Evolutionary conservation across 2,888 invertebrate species (phyloP).

Genomic region (Thera obeliscata): DNA sequence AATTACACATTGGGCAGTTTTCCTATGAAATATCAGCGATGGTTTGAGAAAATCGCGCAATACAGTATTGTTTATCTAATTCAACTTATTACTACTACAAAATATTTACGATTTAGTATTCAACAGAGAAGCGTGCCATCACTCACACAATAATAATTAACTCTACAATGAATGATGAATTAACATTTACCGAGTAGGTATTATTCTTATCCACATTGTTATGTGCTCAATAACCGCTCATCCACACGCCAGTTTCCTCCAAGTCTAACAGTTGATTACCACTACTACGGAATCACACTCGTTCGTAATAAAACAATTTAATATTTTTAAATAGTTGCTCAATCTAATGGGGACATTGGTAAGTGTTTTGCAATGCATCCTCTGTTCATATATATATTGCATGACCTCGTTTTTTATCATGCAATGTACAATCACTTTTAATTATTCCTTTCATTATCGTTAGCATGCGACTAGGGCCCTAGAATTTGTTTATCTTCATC

Average conservation of each 20-base stretch:
- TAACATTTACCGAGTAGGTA: slow-evolving; percentile 45
- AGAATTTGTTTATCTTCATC: slow-evolving; percentile 48
- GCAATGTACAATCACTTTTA: slow-evolving; percentile 46
- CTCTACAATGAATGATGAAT: slow-evolving; percentile 53
- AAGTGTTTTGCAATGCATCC: slow-evolving; percentile 49
- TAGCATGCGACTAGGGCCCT: slow-evolving; percentile 62
- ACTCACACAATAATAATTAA: slow-evolving; percentile 31
- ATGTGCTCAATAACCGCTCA: slow-evolving; percentile 47
- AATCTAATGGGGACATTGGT: slow-evolving; percentile 52
- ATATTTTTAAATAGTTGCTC: slow-evolving; percentile 35
- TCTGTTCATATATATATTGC: slow-evolving; percentile 51
- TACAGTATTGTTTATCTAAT: neutral
- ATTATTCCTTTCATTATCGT: slow-evolving; percentile 43
- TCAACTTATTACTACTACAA: neutral
- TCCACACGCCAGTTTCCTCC: slow-evolving; percentile 57
- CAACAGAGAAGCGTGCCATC: slow-evolving; percentile 40
- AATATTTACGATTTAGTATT: slow-evolving; percentile 7
- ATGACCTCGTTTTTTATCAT: slow-evolving; percentile 61
- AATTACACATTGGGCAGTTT: too few species aligned
- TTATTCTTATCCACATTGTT: slow-evolving; percentile 54
- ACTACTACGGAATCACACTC: slow-evolving; percentile 37
- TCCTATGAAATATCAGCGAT: too few species aligned
- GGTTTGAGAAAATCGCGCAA: neutral
- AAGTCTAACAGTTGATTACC: slow-evolving; percentile 40
- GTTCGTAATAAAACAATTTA: slow-evolving; percentile 18